These are phyloP conservation scores for Synanceia verrucosa DNA, from an alignment of 2,797 vertebrate species.

Conservation along the genomic window DNA sequence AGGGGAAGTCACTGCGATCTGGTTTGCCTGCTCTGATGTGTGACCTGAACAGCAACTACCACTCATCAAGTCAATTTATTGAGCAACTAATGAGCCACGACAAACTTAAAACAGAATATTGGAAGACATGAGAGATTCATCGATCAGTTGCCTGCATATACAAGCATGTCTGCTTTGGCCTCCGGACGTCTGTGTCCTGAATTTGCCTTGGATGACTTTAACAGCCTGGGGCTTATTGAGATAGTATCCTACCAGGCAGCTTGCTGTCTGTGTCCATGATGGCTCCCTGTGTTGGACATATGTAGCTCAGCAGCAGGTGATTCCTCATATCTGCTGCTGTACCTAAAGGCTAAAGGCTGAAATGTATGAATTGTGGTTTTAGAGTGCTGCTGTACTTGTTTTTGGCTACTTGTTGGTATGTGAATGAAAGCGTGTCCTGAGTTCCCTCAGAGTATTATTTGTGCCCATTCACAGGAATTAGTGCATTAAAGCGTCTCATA, in stretches of 20 bases:
- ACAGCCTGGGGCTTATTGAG: constrained; percentile 19
- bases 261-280: constrained; percentile 28
- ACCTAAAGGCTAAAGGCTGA: neutral
- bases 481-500: neutral
- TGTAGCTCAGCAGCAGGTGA: constrained; percentile 49
- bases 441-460: neutral
- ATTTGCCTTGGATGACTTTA: constrained; percentile 5
- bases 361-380: constrained; percentile 13
- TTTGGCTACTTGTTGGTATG: neutral
- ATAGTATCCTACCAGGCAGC: constrained; percentile 17
- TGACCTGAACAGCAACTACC: neutral
- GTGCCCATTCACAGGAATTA: neutral
- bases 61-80: neutral
- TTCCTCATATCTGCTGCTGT: constrained; percentile 13
- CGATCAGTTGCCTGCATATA: neutral
- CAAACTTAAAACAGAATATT: neutral
- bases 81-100: neutral
- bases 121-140: neutral
- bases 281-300: constrained; percentile 16
- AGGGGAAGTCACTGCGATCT: neutral
- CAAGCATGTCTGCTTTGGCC: constrained; percentile 5
- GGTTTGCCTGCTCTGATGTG: constrained; percentile 3
- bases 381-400: neutral
- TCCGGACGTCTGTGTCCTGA: neutral
- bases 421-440: neutral